Evolutionary conservation across 2,888 invertebrate species (phyloP).

Genomic region (Rugalucina vietnamica): DNA sequence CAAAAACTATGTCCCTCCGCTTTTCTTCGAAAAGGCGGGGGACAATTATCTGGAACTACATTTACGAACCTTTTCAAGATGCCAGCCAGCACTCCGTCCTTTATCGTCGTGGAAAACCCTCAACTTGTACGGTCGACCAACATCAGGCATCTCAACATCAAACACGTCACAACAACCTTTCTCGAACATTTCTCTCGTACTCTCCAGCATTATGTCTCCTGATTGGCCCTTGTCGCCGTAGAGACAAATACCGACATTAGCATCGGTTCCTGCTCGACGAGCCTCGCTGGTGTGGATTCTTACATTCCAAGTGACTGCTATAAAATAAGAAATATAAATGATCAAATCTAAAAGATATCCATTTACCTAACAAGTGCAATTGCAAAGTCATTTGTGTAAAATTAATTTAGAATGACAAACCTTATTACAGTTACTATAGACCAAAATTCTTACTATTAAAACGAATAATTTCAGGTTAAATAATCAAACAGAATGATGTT

Average conservation of each 20-base stretch:
- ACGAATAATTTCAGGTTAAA: too few relatives aligned
- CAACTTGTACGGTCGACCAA: constrained; percentile 83
- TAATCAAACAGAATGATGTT: too few relatives aligned
- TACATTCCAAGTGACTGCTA: constrained; percentile 81
- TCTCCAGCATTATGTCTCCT: constrained; percentile 80
- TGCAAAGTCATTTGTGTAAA: too few relatives aligned
- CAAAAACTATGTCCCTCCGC: too few relatives aligned
- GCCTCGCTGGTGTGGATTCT: constrained; percentile 81
- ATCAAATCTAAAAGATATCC: too few relatives aligned
- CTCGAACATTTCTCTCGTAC: constrained; percentile 83
- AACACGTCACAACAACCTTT: constrained; percentile 81
- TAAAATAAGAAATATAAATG: constrained; percentile 32
- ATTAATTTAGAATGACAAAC: too few relatives aligned
- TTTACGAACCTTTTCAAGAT: constrained; percentile 83
- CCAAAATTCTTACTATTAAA: too few relatives aligned
- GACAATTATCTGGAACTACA: too few relatives aligned
- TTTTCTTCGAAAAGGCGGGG: too few relatives aligned
- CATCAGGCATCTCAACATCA: constrained; percentile 78
- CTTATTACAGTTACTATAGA: too few relatives aligned
- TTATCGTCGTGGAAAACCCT: constrained; percentile 83
- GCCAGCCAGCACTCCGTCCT: constrained; percentile 82
- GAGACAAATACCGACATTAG: constrained; percentile 81
- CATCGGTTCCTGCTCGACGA: constrained; percentile 82
- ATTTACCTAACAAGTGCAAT: too few relatives aligned
- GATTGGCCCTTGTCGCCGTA: constrained; percentile 83